phyloP scores from a whole-genome alignment of 2,113 vertebrate species.

The Motacilla alba region DNA sequence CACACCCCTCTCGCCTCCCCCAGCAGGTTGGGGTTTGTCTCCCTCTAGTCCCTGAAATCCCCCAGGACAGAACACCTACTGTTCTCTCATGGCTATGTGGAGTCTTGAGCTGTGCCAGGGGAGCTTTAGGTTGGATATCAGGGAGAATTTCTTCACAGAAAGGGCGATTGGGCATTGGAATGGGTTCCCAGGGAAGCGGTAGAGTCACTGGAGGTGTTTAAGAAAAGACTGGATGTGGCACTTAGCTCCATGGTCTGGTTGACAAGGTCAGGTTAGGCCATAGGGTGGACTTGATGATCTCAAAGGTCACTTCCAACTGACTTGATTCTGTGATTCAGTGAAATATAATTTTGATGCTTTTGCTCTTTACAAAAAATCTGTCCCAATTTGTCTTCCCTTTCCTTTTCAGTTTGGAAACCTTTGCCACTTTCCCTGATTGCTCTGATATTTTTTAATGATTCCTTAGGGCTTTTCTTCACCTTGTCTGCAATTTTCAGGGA shows the following conservation, averaged over 20 bases:
- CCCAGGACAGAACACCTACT: background rate
- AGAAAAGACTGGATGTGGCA: background rate
- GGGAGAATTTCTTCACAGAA: background rate
- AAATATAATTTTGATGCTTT: background rate
- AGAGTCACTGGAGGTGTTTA: background rate
- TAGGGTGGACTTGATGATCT: background rate
- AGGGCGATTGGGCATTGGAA: fast-evolving
- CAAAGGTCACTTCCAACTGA: background rate
- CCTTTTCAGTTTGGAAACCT: background rate
- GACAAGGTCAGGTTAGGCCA: background rate
- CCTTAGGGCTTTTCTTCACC: background rate
- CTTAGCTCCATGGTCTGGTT: background rate
- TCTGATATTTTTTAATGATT: constrained; percentile 17
- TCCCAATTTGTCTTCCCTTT: background rate
- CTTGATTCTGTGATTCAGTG: background rate
- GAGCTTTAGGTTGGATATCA: background rate
- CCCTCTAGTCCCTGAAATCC: background rate
- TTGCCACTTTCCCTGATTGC: background rate
- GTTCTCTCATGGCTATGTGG: background rate
- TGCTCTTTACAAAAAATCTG: background rate
- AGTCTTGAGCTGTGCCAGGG: background rate
- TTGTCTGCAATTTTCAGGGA: background rate
- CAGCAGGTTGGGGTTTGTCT: background rate
- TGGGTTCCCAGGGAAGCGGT: background rate
- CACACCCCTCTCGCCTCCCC: background rate